Base-by-base conservation (phyloP, 2,888 invertebrate genomes). In the Tanytarsus gracilentus region DNA sequence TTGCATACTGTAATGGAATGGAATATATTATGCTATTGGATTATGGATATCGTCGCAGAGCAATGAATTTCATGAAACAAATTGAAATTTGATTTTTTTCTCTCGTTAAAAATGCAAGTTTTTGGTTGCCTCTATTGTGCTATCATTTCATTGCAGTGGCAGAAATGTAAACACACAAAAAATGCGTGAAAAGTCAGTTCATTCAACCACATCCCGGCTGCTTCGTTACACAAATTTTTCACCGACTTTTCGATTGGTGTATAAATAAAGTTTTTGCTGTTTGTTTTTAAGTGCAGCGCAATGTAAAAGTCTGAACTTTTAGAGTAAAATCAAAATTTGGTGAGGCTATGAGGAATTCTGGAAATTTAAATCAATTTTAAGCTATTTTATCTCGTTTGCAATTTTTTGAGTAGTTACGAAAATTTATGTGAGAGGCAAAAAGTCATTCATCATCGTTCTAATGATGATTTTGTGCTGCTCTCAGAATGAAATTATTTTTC, bases 1-100 rank as follows among this genome's bases (percentile, higher is more conserved):
- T 49, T 49, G 49, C 49, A 49, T 49, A 49, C 49, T 26, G 49
- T 49, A 49, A 49, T 49, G 49, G 49, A 49, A 49, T 49, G 49
- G 49, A 49, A 49, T 49, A 49, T 49, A 26, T 49, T 49, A 49
- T 49, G 49, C 49, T 27, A 49, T 49, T 49, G 49, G 49, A 49
- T 49, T 49, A 49, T 49, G 49, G 49, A 44, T 44, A 44, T 44
- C 44, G 44, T 44, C 27, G 49, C 26, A 49, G 26, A 9, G 25
- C 25, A 49, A 49, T 49, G 49, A 49, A 49, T 49, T 49, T 49
- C 27, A 25, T 14, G 16, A 25, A 27, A 9, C 18, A 40, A 40
- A 18, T 40, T 40, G 14, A 16, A n/a, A 18, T 40, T 40, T 40
- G 14, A 16, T 44, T 44, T 23, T 40, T 40, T 40, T 40, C 11